Evolutionary conservation across 2,113 vertebrate species (phyloP).

Genomic region (Prionailurus viverrinus): DNA sequence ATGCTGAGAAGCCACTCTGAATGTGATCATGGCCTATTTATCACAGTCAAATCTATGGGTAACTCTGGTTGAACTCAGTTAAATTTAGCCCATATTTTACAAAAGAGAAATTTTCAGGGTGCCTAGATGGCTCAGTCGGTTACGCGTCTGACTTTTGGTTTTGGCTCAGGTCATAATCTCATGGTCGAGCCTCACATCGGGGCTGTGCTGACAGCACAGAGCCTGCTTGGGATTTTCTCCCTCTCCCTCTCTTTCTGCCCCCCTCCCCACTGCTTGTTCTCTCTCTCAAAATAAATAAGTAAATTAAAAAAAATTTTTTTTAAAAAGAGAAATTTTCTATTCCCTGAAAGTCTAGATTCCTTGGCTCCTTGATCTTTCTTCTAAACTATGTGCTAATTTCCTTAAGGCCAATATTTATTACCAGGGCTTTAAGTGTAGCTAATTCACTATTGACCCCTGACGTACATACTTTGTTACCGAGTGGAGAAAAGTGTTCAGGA

Average conservation of each 20-base stretch:
- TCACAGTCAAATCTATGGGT: not conserved
- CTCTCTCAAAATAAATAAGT: no score
- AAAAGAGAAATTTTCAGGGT: not conserved
- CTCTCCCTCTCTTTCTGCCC: no score
- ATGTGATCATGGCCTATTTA: not conserved
- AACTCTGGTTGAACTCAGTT: conserved; percentile 37
- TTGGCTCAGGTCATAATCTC: no score
- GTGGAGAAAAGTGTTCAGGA: not conserved
- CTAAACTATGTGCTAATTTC: not conserved
- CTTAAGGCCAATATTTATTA: not conserved
- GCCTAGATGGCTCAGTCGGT: no score
- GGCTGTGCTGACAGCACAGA: no score
- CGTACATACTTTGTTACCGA: not conserved
- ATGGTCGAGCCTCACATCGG: no score
- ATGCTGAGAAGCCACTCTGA: not conserved
- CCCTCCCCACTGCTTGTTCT: no score
- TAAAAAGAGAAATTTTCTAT: not conserved
- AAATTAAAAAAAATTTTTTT: not conserved
- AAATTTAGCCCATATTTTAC: not conserved
- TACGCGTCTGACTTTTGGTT: no score
- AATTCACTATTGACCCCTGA: not conserved
- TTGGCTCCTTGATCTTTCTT: not conserved
- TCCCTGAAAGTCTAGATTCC: not conserved
- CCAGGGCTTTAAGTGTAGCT: not conserved
- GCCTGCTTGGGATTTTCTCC: no score